Conservation (phyloP, 2,888 invertebrate species). For the Pachydiplax longipennis region DNA sequence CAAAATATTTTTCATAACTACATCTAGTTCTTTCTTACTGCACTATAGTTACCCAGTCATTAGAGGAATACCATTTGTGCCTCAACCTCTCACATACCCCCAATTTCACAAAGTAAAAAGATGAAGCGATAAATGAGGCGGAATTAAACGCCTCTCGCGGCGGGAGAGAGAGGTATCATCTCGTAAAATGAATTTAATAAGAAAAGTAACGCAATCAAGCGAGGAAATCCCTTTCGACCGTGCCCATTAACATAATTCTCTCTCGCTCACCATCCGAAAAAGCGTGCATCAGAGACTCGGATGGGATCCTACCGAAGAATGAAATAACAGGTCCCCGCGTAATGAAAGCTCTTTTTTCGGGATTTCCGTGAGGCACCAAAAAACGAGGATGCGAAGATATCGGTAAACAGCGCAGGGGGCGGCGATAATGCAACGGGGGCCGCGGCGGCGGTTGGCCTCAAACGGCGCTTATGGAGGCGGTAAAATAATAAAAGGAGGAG, state of each 20-base stretch:
- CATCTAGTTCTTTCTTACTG: too few relatives aligned
- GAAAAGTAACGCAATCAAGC: not conserved
- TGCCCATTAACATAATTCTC: not conserved
- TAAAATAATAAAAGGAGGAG: slow-evolving; percentile 30
- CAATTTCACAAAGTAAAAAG: too few relatives aligned
- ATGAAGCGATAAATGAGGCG: too few relatives aligned
- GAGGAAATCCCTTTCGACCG: not conserved
- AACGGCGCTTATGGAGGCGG: slow-evolving; percentile 29
- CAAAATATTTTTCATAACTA: too few relatives aligned
- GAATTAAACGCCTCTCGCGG: too few relatives aligned
- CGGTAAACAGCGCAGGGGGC: not conserved
- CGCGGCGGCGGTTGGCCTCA: slow-evolving; percentile 26
- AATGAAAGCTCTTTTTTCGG: not conserved
- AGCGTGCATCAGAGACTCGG: not conserved
- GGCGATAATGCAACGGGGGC: not conserved
- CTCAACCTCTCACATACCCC: too few relatives aligned
- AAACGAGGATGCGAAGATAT: not conserved
- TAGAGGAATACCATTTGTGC: too few relatives aligned
- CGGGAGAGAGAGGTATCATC: not conserved
- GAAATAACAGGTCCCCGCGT: not conserved
- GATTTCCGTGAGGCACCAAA: not conserved
- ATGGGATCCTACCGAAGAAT: not conserved
- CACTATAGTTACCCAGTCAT: too few relatives aligned
- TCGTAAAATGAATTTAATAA: not conserved
- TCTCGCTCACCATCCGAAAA: not conserved